Conservation (phyloP, 2,797 vertebrate genomes). For the Enteromius mattozi region DNA sequence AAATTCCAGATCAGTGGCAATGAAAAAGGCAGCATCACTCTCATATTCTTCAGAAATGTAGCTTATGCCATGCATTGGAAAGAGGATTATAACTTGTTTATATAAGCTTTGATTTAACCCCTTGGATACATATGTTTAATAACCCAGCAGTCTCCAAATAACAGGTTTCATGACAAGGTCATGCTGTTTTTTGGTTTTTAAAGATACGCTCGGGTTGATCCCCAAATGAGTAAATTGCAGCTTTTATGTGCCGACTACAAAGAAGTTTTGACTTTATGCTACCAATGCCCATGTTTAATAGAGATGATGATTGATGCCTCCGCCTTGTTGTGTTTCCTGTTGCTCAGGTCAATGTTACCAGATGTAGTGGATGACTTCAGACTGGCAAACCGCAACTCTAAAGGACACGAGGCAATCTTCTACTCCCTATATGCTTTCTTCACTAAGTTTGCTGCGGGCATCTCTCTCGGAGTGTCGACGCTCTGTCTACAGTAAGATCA, state of each 20-base stretch:
- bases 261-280: constrained; percentile 11
- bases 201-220: constrained; percentile 64
- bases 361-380: constrained; percentile 96
- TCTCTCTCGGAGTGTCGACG: constrained; percentile 93
- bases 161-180: constrained; percentile 64
- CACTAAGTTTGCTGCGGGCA: constrained; percentile 90
- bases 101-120: constrained; percentile 16
- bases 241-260: constrained; percentile 24
- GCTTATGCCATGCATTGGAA: background rate
- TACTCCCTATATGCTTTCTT: constrained; percentile 98
- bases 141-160: constrained; percentile 66
- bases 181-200: constrained; percentile 69
- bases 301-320: constrained; percentile 24
- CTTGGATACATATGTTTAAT: constrained; percentile 31
- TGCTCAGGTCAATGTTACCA: constrained; percentile 93
- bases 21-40: background rate
- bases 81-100: background rate
- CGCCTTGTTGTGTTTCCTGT: constrained; percentile 12
- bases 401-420: constrained; percentile 96
- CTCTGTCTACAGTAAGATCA: constrained; percentile 90
- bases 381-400: constrained; percentile 82
- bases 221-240: constrained; percentile 30
- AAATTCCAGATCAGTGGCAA: background rate
- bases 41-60: background rate
- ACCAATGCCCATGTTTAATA: constrained; percentile 12